Conservation (phyloP, 2,888 invertebrate species). For the Parnassius glacialis region DNA sequence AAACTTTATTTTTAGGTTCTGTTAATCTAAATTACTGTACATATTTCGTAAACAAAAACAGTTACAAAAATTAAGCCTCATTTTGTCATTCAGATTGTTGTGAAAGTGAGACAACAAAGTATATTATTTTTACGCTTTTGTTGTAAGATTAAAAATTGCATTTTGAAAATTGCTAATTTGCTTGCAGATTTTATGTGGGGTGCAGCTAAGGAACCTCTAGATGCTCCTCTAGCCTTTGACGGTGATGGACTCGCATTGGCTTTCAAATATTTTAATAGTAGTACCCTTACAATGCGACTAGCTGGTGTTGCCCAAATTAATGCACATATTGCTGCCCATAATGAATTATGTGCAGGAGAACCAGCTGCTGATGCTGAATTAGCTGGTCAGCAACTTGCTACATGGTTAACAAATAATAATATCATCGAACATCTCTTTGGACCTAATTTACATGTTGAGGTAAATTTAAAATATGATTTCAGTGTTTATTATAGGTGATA, state of each 20-base stretch:
- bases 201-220: conserved; percentile 94
- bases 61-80: too few relatives aligned
- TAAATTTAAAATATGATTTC: conserved; percentile 42
- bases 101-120: too few relatives aligned
- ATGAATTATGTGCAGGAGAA: conserved; percentile 94
- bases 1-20: too few relatives aligned
- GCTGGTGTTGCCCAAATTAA: conserved; percentile 97
- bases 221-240: conserved; percentile 92
- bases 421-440: conserved; percentile 97
- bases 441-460: conserved; percentile 98
- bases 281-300: conserved; percentile 95
- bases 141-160: too few relatives aligned
- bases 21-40: too few relatives aligned
- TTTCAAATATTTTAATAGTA: conserved; percentile 97
- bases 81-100: too few relatives aligned
- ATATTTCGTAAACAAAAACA: too few relatives aligned
- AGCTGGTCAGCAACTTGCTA: conserved; percentile 90
- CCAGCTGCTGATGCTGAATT: conserved; percentile 92
- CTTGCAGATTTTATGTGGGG: conserved; percentile 95
- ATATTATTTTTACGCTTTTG: too few relatives aligned
- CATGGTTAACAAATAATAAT: conserved; percentile 93
- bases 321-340: conserved; percentile 94
- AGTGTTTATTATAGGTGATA: too few relatives aligned
- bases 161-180: neutral
- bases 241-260: conserved; percentile 94